Conservation (phyloP, 2,113 vertebrate species). For the Thermophis baileyi region DNA sequence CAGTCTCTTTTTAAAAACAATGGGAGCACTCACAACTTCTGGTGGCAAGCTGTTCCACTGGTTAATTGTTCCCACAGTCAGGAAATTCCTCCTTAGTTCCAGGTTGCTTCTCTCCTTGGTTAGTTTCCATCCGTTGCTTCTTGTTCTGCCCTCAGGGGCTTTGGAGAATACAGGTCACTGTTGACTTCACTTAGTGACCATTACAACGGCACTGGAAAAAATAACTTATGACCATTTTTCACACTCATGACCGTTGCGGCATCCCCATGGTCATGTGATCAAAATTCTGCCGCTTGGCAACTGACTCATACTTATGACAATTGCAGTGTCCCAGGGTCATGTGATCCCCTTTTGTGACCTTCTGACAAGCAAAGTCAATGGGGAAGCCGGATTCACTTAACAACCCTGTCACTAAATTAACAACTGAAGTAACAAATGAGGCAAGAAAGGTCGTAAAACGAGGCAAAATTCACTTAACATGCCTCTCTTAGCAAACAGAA, state of each 20-base stretch:
- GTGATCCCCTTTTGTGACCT: neutral
- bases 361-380: neutral
- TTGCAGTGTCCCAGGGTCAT: accelerated
- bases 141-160: too few relatives aligned
- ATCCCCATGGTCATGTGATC: neutral
- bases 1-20: neutral
- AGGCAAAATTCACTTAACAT: neutral
- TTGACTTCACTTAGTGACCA: neutral
- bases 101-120: neutral
- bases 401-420: neutral
- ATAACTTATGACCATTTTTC: too few relatives aligned
- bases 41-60: neutral
- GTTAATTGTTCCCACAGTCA: neutral
- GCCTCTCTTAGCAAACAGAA: neutral
- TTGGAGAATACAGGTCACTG: neutral
- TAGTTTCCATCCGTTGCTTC: neutral
- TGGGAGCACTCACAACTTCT: neutral
- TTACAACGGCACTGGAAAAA: neutral
- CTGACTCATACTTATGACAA: neutral
- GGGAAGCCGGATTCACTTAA: neutral
- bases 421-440: neutral
- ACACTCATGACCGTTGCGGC: too few relatives aligned
- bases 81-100: neutral
- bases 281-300: neutral
- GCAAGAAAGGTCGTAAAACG: neutral